phyloP scores from a whole-genome alignment of 2,113 vertebrate genomes.

The Triplophysa tibetana region DNA sequence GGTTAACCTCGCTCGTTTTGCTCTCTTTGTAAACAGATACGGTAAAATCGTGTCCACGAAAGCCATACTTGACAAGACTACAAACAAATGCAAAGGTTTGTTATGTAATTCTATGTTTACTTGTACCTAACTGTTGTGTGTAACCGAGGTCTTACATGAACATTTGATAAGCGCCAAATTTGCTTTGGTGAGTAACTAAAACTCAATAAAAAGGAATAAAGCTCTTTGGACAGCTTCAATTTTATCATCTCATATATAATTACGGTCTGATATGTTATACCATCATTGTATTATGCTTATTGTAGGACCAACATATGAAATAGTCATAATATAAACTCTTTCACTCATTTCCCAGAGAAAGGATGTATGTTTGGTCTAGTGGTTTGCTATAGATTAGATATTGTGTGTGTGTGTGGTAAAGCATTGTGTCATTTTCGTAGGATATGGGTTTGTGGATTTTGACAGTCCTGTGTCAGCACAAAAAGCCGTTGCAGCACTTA shows the following conservation, averaged over 20 bases:
- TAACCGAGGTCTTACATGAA: background rate
- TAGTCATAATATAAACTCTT: background rate
- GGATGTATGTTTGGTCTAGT: background rate
- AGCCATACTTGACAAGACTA: constrained; percentile 99
- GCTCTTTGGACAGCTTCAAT: background rate
- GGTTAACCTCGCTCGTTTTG: constrained; percentile 19
- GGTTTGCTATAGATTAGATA: background rate
- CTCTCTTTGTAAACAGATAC: constrained; percentile 77
- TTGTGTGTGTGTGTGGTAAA: background rate
- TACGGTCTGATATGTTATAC: background rate
- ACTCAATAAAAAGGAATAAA: too few species aligned
- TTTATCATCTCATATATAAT: background rate
- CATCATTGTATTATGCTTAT: background rate
- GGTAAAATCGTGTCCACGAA: constrained; percentile 99
- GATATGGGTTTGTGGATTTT: constrained; percentile 99
- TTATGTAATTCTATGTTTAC: constrained; percentile 16
- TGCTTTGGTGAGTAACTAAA: too few species aligned
- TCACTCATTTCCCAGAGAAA: background rate
- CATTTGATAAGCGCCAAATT: background rate
- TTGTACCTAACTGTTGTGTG: background rate
- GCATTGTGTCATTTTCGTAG: constrained; percentile 68
- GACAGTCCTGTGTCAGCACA: constrained; percentile 95
- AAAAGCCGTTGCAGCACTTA: constrained; percentile 96
- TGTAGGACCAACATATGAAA: too few species aligned
- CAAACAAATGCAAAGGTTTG: constrained; percentile 99